Base-by-base conservation (phyloP, 2,113 vertebrate species). In the Cettia cetti region DNA sequence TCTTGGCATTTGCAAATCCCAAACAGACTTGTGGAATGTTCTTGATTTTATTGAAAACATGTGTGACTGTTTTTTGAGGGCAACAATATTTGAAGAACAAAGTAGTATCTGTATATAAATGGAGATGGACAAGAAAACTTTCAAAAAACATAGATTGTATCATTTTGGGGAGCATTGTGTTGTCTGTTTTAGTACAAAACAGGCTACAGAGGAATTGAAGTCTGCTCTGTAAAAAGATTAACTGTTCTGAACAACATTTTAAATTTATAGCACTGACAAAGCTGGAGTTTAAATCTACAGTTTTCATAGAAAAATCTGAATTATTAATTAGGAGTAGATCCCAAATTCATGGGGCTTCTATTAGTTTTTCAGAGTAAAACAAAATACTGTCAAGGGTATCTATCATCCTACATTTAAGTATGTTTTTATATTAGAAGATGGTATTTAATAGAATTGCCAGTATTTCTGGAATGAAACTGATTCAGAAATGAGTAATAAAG, bases 31-130 rank as follows among this genome's bases (percentile, higher is more conserved):
- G 54, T 88, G 90, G 91, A 82, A 86, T 88, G 79, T 63, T 94
- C 95, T 78, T 56, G 82, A 72, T 79, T 86, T 94, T 64, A 96
- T 87, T 83, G 88, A 86, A 96, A 97, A 82, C 95, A 96, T 35
- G 79, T 94, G 92, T 89, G 71, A 66, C 57, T 84, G 35, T 44
- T 92, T 92, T 57, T 57, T 45, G 82, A 82, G 77, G 71, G 82
- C 61, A 74, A 30, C 31, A 37, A 15, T 87, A 42, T 70, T 79
- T 85, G 65, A 92, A 96, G 86, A 92, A 79, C 54, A 86, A 80
- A 50, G 61, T 66, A 64, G 9, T 31, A 37, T 88, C 60, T 94
- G 53, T 84, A 24, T 74, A 13, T 56, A 75, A 86, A 59, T 35
- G 72, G 39, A 68, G 54, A 56, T 70, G 45, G 94, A 37, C 16